Percentiles rank a stretch among this genome's conserved stretches.
phyloP scores from a whole-genome alignment of 1,140 invertebrate genomes.

The Telenomus remus region DNA sequence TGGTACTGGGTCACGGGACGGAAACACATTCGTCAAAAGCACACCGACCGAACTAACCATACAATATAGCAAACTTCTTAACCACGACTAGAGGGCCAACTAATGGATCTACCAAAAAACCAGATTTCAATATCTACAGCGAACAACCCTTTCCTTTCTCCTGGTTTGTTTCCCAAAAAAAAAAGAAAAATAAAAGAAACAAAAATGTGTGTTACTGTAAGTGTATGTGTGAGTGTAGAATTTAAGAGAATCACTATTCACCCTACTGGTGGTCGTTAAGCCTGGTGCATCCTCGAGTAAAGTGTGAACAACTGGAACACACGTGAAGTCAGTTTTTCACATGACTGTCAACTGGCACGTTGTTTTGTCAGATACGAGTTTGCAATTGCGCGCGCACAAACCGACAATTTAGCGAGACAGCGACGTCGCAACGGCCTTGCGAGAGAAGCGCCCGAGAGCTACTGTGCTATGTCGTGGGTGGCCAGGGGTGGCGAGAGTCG shows the following conservation, averaged over 20 bases:
- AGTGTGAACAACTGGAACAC: conserved; percentile 18
- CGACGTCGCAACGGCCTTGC: conserved; percentile 66
- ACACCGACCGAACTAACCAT: conserved; percentile 15
- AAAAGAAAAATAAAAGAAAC: too few species aligned
- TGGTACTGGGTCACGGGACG: conserved; percentile 13
- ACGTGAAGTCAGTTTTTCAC: conserved; percentile 23
- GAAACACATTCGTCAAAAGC: conserved; percentile 17
- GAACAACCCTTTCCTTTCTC: conserved; percentile 18
- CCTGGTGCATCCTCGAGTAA: conserved; percentile 15
- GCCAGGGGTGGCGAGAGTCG: conserved; percentile 57
- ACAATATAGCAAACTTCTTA: neutral
- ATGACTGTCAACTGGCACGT: conserved; percentile 51
- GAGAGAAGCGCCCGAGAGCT: conserved; percentile 70
- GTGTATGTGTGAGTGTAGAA: conserved; percentile 1
- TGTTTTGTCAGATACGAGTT: conserved; percentile 33
- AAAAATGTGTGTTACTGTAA: neutral
- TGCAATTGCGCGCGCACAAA: conserved; percentile 52
- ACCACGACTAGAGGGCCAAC: conserved; percentile 11
- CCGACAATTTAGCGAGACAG: conserved; percentile 20
- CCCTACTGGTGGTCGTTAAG: conserved; percentile 22
- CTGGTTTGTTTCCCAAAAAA: too few species aligned
- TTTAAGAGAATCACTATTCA: conserved; percentile 36
- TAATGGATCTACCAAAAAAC: conserved; percentile 17
- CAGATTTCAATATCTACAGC: conserved; percentile 13
- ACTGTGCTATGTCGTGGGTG: conserved; percentile 74